Conservation (phyloP, 2,797 vertebrate genomes). For the Crax fasciolata region DNA sequence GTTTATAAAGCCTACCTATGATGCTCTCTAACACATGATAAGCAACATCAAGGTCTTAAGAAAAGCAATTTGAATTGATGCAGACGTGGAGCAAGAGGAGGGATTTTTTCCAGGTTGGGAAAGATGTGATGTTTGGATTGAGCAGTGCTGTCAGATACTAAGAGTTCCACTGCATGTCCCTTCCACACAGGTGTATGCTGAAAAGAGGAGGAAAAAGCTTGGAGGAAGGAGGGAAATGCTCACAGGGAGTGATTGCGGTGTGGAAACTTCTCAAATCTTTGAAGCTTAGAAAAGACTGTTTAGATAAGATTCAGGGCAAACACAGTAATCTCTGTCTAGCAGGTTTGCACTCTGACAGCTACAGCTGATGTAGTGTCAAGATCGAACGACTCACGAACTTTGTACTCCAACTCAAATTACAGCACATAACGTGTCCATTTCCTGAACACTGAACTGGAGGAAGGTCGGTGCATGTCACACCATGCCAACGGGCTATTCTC, state of each 20-base stretch:
- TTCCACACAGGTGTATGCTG: not conserved
- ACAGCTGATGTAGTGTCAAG: slow-evolving; percentile 37
- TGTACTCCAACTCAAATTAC: slow-evolving; percentile 22
- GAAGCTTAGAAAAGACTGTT: slow-evolving; percentile 39
- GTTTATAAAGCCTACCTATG: not conserved
- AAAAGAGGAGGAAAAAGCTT: not conserved
- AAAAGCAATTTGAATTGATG: not conserved
- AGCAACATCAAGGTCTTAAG: not conserved
- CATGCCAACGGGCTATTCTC: not conserved
- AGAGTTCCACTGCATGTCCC: not conserved
- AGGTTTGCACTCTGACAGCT: slow-evolving; percentile 44
- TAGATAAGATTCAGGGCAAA: slow-evolving; percentile 61
- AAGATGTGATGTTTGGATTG: not conserved
- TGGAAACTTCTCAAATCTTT: slow-evolving; percentile 14
- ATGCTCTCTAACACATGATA: not conserved
- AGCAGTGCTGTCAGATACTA: not conserved
- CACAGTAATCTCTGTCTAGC: slow-evolving; percentile 13
- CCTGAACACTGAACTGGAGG: not conserved
- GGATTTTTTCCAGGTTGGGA: not conserved
- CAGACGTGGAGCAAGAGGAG: not conserved
- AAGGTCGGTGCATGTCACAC: not conserved
- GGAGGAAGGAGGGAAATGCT: not conserved
- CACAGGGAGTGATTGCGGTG: not conserved
- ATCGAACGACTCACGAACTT: slow-evolving; percentile 7
- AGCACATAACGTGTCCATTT: not conserved